Evolutionary conservation across 1,140 invertebrate genomes (phyloP).

Genomic region (Aphelenchoides avenae): DNA sequence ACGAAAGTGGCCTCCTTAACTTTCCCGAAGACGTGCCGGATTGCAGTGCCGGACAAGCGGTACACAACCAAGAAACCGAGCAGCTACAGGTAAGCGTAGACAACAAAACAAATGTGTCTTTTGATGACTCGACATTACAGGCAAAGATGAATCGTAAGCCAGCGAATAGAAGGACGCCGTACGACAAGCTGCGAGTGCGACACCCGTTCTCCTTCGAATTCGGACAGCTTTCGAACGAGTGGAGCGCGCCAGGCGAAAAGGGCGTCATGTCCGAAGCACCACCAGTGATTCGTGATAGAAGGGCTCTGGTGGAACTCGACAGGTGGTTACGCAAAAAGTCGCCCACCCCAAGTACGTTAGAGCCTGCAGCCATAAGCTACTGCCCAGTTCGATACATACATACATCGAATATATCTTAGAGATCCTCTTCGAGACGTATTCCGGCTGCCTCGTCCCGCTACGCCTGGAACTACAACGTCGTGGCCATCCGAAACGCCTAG

Average conservation of each 20-base stretch:
- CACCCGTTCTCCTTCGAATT: constrained; percentile 26
- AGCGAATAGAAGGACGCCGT: constrained; percentile 13
- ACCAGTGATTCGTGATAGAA: constrained; percentile 1
- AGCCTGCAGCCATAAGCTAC: too few species aligned
- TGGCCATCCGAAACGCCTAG: constrained; percentile 18
- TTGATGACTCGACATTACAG: constrained; percentile 22
- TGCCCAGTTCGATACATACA: too few species aligned
- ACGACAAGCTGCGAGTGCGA: constrained; percentile 10
- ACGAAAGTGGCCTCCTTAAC: constrained; percentile 19
- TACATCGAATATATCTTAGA: constrained; percentile 11
- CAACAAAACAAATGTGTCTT: not conserved
- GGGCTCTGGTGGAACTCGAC: constrained; percentile 10
- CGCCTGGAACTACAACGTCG: constrained; percentile 4
- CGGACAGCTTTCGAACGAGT: constrained; percentile 12
- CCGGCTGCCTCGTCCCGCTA: constrained; percentile 15
- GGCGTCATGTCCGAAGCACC: not conserved
- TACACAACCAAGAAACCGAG: too few species aligned
- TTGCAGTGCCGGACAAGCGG: constrained; percentile 17
- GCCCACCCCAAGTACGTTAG: too few species aligned
- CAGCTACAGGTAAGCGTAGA: too few species aligned
- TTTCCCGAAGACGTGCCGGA: constrained; percentile 24
- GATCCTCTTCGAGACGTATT: constrained; percentile 8
- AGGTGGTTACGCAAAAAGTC: constrained; percentile 1
- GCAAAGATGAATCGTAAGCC: constrained; percentile 23
- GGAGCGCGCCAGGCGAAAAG: not conserved